Percentiles rank a stretch among this genome's conserved stretches.
These are phyloP conservation scores for Brenthis hecate DNA, from an alignment of 2,888 invertebrate species.

Conservation along the genomic window DNA sequence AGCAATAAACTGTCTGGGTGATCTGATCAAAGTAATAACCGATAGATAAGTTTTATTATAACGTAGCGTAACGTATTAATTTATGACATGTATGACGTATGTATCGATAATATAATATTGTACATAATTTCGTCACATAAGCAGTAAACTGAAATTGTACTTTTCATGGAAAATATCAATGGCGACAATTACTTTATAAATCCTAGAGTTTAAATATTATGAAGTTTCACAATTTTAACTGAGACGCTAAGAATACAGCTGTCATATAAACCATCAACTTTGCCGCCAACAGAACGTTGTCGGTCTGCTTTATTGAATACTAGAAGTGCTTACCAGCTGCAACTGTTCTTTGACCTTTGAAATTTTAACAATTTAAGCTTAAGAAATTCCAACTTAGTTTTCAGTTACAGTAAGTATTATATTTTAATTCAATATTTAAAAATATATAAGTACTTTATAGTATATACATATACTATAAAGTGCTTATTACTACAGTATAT, in stretches of 20 bases:
- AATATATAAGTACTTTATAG: background rate
- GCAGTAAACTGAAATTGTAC: too few species aligned
- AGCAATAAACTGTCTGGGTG: conserved; percentile 24
- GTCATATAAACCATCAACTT: background rate
- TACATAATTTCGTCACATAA: too few species aligned
- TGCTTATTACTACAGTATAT: too few species aligned
- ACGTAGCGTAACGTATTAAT: conserved; percentile 4
- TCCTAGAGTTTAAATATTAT: too few species aligned
- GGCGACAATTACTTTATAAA: too few species aligned
- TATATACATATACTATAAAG: too few species aligned
- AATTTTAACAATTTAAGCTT: conserved; percentile 14
- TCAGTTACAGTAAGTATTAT: background rate
- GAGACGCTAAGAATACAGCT: background rate
- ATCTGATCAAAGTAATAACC: conserved; percentile 24
- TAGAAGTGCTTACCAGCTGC: conserved; percentile 7
- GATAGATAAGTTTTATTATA: conserved; percentile 26
- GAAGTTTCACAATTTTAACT: background rate
- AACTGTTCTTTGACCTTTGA: conserved; percentile 11
- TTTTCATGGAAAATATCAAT: too few species aligned
- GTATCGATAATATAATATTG: background rate
- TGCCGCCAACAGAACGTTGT: background rate
- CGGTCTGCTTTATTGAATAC: conserved; percentile 5
- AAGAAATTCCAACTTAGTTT: conserved; percentile 1
- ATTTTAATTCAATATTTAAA: background rate
- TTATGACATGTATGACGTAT: conserved; percentile 1